Base-by-base conservation (phyloP, 2,888 invertebrate species). In the Drosophila percnosoma region DNA sequence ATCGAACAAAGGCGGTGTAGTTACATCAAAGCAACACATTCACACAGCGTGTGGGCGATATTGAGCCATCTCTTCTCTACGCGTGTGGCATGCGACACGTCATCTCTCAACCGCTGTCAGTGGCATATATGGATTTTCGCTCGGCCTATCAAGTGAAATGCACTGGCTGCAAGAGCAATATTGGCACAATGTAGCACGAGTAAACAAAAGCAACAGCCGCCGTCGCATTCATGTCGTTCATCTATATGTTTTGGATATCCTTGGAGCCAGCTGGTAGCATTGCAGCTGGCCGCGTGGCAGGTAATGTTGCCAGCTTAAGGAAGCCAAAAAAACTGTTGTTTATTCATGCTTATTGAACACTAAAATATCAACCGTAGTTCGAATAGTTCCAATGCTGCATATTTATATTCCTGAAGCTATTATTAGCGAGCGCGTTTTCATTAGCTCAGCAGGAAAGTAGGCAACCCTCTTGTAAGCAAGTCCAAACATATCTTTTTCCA, bases 51-150 rank as follows among this genome's bases (percentile, higher is more conserved):
- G 80, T 69, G 66, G 68, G 75, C 53, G 49, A 52, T 31, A 18
- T 45, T 59, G 45, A 55, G 27, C 38, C 4, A 1, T 38, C 33
- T 64, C 42, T 34, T 53, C 31, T 49, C 33, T 24, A 21, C 29
- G 24, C 59, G n/a, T 57, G 52, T 55, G 15, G 58, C 60, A 38
- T 53, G 40, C 72, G 71, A 73, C 75, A 73, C 75, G 75, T 78
- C 87, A 79, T 83, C 83, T 78, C 55, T 74, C 81, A 73, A 68
- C 53, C 54, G 58, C 73, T 85, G 86, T 78, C 83, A 79, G 38
- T 61, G 62, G 6, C 73, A 79, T 57, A 66, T 83, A 87, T 87
- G 81, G 83, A 76, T 78, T 73, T 75, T 62, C 40, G 62, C 64
- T 63, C 60, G 54, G 57, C 58, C 55, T 33, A 5, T 45, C 55